These are phyloP conservation scores for Umimayanthus kanabou DNA, from an alignment of 92 coral and sea anemone species.

Conservation along the genomic window DNA sequence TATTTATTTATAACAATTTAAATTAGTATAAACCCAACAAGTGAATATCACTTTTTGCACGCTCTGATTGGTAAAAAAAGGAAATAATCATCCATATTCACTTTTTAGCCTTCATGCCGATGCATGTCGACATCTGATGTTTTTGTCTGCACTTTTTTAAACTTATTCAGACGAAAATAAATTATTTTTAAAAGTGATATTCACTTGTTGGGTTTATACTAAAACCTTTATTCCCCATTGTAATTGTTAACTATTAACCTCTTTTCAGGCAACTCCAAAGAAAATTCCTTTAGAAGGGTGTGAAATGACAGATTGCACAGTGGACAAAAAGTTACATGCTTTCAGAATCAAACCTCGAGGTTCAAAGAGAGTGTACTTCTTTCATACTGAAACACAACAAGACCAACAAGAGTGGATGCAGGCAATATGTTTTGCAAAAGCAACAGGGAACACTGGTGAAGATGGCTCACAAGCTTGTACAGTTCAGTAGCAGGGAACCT, in stretches of 20 bases:
- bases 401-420: conserved; percentile 99
- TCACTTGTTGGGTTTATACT: too few species aligned
- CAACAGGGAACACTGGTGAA: conserved; percentile 70
- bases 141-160: too few species aligned
- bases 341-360: conserved; percentile 90
- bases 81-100: too few species aligned
- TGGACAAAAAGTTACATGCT: conserved; percentile 81
- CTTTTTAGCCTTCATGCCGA: too few species aligned
- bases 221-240: too few species aligned
- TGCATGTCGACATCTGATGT: too few species aligned
- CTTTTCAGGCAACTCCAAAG: conserved; percentile 73
- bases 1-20: neutral
- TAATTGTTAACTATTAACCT: neutral
- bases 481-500: conserved; percentile 55
- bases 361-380: conserved; percentile 71
- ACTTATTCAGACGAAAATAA: too few species aligned
- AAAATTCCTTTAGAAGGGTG: conserved; percentile 84
- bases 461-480: conserved; percentile 94
- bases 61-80: too few species aligned
- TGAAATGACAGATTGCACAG: conserved; percentile 85
- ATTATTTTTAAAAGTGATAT: too few species aligned
- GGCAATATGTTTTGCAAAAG: conserved; percentile 95
- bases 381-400: conserved; percentile 80
- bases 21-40: too few species aligned
- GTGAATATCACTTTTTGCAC: too few species aligned